Percentiles rank a stretch among this genome's conserved stretches.
These are phyloP conservation scores for Phrynosoma platyrhinos DNA, from an alignment of 2,113 vertebrate genomes.

Conservation along the genomic window DNA sequence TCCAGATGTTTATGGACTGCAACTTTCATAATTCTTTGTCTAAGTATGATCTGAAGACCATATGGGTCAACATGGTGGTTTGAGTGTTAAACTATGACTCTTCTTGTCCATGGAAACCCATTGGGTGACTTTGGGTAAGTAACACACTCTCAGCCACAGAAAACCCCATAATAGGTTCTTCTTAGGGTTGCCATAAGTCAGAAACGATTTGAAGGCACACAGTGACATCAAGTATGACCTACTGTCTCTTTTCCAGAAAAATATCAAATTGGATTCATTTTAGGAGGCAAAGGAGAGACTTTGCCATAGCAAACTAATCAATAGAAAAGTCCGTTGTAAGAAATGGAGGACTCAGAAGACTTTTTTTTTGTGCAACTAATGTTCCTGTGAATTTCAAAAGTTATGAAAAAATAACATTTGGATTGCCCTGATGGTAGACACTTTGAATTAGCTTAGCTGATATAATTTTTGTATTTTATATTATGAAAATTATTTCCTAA, in stretches of 20 bases:
- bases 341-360: background rate
- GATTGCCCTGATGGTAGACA: constrained; percentile 2
- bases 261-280: background rate
- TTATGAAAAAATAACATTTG: constrained; percentile 14
- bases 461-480: background rate
- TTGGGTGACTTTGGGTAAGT: no score
- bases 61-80: no score
- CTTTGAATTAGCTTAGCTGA: background rate
- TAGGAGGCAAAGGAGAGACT: background rate
- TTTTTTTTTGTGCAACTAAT: background rate
- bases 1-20: no score
- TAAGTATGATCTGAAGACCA: no score
- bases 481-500: constrained; percentile 22
- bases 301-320: background rate
- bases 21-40: no score
- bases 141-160: no score
- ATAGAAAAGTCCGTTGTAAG: background rate
- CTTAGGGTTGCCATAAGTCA: no score
- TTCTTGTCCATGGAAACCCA: no score
- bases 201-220: no score
- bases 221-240: no score
- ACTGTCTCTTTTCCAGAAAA: background rate
- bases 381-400: background rate
- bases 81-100: no score
- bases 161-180: no score